phyloP scores from a whole-genome alignment of 37 sponge, comb jelly and placozoan genomes.

The Agelas oroides region DNA sequence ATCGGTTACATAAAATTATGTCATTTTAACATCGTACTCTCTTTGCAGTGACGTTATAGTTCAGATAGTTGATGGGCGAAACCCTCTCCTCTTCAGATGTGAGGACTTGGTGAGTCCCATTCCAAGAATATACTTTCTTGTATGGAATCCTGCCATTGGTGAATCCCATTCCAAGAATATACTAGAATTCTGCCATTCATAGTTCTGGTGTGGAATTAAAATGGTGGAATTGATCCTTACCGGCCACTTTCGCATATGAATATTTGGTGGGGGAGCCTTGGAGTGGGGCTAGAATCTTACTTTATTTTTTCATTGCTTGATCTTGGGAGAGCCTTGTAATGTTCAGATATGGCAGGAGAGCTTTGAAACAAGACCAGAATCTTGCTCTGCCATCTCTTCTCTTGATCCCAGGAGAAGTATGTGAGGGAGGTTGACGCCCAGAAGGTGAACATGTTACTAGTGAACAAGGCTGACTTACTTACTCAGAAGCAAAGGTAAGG shows the following conservation, averaged over 20 bases:
- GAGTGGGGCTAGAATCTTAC: too few species aligned
- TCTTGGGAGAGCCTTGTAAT: neutral
- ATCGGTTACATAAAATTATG: too few species aligned
- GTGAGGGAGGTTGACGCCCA: constrained; percentile 68
- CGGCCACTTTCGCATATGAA: too few species aligned
- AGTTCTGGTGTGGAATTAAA: too few species aligned
- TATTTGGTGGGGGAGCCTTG: too few species aligned
- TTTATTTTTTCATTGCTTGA: neutral
- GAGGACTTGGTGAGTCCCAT: constrained; percentile 77
- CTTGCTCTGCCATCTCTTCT: neutral
- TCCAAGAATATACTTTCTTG: neutral
- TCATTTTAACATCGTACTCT: too few species aligned
- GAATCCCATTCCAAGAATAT: too few species aligned
- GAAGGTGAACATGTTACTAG: constrained; percentile 81
- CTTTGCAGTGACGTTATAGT: constrained; percentile 85
- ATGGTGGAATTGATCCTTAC: too few species aligned
- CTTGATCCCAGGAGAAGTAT: constrained; percentile 75
- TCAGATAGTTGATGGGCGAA: constrained; percentile 95
- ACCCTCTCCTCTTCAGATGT: constrained; percentile 87
- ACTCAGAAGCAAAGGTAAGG: constrained; percentile 79
- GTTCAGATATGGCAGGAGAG: too few species aligned
- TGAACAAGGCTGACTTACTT: constrained; percentile 90
- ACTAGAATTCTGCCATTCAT: too few species aligned
- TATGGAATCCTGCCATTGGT: neutral
- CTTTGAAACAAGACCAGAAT: too few species aligned